These are phyloP conservation scores for Sipunculus nudus DNA, from an alignment of 2,888 invertebrate species.

Conservation along the genomic window DNA sequence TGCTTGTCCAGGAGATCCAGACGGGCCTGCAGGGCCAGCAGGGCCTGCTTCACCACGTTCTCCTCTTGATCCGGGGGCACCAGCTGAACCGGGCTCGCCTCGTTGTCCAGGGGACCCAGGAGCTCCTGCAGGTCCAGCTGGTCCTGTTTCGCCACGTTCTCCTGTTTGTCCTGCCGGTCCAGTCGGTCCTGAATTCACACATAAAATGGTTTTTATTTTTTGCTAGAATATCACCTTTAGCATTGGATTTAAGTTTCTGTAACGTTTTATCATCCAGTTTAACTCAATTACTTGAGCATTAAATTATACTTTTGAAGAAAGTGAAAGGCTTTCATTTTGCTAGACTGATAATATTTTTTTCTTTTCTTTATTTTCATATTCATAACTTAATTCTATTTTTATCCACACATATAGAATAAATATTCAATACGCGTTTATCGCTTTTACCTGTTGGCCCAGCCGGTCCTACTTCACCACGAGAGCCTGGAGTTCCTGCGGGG, in stretches of 20 bases:
- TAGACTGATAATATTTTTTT: too few relatives aligned
- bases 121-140: constrained; percentile 21
- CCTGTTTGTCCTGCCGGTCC: constrained; percentile 24
- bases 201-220: too few relatives aligned
- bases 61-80: constrained; percentile 19
- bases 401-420: too few relatives aligned
- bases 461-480: constrained; percentile 24
- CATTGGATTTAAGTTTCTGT: too few relatives aligned
- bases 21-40: constrained; percentile 12
- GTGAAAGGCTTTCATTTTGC: too few relatives aligned
- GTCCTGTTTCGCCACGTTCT: constrained; percentile 16
- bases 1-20: constrained; percentile 10
- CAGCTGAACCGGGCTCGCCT: constrained; percentile 15
- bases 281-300: too few relatives aligned
- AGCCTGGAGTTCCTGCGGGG: constrained; percentile 4
- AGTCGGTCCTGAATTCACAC: too few relatives aligned
- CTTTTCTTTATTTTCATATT: too few relatives aligned
- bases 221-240: too few relatives aligned
- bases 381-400: too few relatives aligned
- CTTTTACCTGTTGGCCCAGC: constrained; percentile 17
- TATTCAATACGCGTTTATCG: constrained; percentile 18
- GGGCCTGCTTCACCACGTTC: constrained; percentile 22
- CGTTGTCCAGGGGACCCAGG: constrained; percentile 22
- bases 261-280: too few relatives aligned
- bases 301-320: too few relatives aligned